Conservation (phyloP, 2,797 vertebrate genomes). For the Phylloscopus collybita region DNA sequence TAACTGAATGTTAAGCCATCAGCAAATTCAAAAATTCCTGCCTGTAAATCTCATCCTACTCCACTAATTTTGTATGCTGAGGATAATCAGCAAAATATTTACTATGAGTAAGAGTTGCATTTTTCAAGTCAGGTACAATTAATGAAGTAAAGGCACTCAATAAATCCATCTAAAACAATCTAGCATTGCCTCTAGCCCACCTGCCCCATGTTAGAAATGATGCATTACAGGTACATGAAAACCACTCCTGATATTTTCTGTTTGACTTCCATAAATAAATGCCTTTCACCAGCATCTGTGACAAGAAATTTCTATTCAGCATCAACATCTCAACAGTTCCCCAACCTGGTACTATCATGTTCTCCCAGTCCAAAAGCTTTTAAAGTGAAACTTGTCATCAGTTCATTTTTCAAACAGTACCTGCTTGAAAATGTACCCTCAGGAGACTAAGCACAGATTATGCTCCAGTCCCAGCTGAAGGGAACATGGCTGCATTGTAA, state of each 20-base stretch:
- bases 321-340: background rate
- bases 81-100: background rate
- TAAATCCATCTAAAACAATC: background rate
- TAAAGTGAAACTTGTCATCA: background rate
- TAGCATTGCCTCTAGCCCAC: background rate
- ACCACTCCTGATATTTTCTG: background rate
- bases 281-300: background rate
- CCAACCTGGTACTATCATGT: background rate
- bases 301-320: background rate
- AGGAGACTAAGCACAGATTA: background rate
- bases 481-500: background rate
- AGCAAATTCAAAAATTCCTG: background rate
- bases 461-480: background rate
- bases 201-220: background rate
- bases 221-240: background rate
- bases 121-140: background rate
- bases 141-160: background rate
- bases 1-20: background rate
- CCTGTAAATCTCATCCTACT: background rate
- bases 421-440: background rate
- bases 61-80: background rate
- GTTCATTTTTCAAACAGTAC: background rate
- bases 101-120: background rate
- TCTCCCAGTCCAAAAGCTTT: background rate
- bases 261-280: background rate